Conservation (phyloP, 2,888 invertebrate species). For the Chrysolina oricalcia region DNA sequence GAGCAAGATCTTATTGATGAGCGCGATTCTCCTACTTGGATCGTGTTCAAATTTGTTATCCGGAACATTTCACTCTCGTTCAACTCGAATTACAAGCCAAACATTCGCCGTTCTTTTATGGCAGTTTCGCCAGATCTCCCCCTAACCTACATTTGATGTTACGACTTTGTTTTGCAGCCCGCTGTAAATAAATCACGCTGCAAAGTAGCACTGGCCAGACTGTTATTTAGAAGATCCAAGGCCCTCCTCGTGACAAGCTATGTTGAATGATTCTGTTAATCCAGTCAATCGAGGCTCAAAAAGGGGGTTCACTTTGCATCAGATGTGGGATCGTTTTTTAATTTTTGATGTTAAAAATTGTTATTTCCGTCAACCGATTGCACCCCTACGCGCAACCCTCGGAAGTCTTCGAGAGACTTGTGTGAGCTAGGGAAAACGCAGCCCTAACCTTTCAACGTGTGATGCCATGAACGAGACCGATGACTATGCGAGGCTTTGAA, state of each 20-base stretch:
- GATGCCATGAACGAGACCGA: too few species aligned
- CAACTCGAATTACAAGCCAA: conserved; percentile 27
- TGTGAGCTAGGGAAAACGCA: too few species aligned
- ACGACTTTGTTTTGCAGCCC: conserved; percentile 66
- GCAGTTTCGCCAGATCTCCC: conserved; percentile 32
- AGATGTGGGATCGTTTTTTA: too few species aligned
- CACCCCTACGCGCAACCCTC: too few species aligned
- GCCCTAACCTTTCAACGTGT: too few species aligned
- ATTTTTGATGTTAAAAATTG: too few species aligned
- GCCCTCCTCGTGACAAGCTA: neutral
- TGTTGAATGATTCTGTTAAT: too few species aligned
- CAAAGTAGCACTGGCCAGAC: conserved; percentile 22
- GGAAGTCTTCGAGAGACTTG: too few species aligned
- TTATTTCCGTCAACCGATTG: too few species aligned
- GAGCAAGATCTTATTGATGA: conserved; percentile 4
- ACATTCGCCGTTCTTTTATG: conserved; percentile 25
- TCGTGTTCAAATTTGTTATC: conserved; percentile 30
- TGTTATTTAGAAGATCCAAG: neutral
- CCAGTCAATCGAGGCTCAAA: too few species aligned
- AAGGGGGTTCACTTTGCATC: too few species aligned
- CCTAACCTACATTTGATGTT: conserved; percentile 64
- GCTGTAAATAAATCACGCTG: conserved; percentile 39
- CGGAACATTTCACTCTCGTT: conserved; percentile 29
- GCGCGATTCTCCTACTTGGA: conserved; percentile 25
- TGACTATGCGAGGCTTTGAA: too few species aligned